phyloP scores from a whole-genome alignment of 1,140 invertebrate species.

The Stenopsyche tienmushanensis region DNA sequence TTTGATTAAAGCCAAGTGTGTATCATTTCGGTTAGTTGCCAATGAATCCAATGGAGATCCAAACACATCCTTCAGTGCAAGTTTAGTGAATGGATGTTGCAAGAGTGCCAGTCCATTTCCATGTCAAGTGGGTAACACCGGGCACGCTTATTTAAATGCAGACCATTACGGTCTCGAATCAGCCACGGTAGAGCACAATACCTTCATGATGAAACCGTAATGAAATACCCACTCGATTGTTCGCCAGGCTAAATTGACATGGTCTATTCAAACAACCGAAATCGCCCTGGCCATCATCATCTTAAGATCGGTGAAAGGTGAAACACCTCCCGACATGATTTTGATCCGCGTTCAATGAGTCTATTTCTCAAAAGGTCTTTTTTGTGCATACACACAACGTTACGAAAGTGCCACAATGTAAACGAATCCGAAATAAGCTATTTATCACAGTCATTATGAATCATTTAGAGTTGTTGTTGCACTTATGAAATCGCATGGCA shows the following conservation, averaged over 20 bases:
- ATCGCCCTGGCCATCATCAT: slow-evolving; percentile 1
- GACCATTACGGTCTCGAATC: not conserved
- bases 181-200: not conserved
- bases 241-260: slow-evolving; percentile 4
- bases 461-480: slow-evolving; percentile 5
- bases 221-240: slow-evolving; percentile 18
- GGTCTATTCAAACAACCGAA: slow-evolving; percentile 13
- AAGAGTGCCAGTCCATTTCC: too few species aligned
- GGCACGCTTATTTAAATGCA: slow-evolving; percentile 5
- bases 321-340: slow-evolving; percentile 14
- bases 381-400: slow-evolving; percentile 11
- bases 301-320: slow-evolving; percentile 9
- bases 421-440: slow-evolving; percentile 24
- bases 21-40: too few species aligned
- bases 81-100: too few species aligned
- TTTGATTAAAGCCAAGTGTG: too few species aligned
- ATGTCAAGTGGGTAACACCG: slow-evolving; percentile 14
- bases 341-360: slow-evolving; percentile 14
- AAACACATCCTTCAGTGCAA: not conserved
- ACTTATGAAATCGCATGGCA: slow-evolving; percentile 13
- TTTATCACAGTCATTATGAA: slow-evolving; percentile 32
- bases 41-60: not conserved
- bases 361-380: slow-evolving; percentile 21
- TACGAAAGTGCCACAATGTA: slow-evolving; percentile 26
- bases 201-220: slow-evolving; percentile 13